Conservation (phyloP, 2,888 invertebrate genomes). For the Baronia brevicornis region DNA sequence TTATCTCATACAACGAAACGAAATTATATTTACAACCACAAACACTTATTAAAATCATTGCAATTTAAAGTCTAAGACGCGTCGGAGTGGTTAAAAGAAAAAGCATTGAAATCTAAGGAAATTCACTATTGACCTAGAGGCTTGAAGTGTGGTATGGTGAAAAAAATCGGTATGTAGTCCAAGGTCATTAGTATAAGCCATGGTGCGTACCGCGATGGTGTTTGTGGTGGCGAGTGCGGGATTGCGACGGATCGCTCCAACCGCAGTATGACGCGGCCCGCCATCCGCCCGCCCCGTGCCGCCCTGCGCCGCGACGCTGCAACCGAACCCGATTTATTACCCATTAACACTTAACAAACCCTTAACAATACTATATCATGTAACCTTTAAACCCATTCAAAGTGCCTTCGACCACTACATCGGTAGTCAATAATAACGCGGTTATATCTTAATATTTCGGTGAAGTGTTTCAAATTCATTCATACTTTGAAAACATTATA, state of each 20-base stretch:
- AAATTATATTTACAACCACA: too few species aligned
- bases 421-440: conserved; percentile 15
- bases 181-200: conserved; percentile 67
- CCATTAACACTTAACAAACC: conserved; percentile 28
- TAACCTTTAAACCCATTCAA: conserved; percentile 25
- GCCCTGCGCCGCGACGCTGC: conserved; percentile 31
- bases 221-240: too few species aligned
- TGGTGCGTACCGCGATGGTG: conserved; percentile 45
- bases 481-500: too few species aligned
- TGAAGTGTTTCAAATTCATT: too few species aligned
- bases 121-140: conserved; percentile 11
- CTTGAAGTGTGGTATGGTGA: conserved; percentile 18
- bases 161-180: conserved; percentile 45
- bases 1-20: too few species aligned
- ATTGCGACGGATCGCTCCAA: conserved; percentile 31
- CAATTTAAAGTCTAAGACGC: too few species aligned
- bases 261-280: conserved; percentile 68
- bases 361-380: conserved; percentile 24
- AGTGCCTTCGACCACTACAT: conserved; percentile 48
- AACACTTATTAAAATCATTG: too few species aligned
- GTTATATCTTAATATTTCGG: too few species aligned
- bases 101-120: conserved; percentile 5
- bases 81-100: too few species aligned
- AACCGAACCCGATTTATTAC: conserved; percentile 28
- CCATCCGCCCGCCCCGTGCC: conserved; percentile 50